Base-by-base conservation (phyloP, 1,140 invertebrate genomes). In the Pemphigus obesinymphae region DNA sequence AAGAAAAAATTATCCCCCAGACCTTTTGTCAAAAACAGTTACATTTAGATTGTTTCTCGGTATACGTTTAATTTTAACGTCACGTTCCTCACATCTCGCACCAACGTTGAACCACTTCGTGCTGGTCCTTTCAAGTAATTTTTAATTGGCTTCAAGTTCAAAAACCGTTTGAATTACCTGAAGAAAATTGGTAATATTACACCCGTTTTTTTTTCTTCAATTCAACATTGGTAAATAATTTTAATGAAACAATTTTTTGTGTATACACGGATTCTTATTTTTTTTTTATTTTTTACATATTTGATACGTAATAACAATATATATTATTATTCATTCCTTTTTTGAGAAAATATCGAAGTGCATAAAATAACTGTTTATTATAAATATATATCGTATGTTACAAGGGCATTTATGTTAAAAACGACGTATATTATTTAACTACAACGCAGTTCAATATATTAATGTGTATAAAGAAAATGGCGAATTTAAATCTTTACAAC, bases 11-110 rank as follows among this genome's bases (percentile, higher is more conserved):
- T n/a, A n/a, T n/a, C n/a, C 13, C 20, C 37, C 13, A 75, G 34
- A 75, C 29, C 72, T 55, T 75, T 75, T 75, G 34, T 75, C 29
- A 34, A 75, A 75, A 50, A 75, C 20, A 11, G 72, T 75, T 75
- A 34, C 29, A 53, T 75, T 53, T 50, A 48, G 23, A 73, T 73
- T 50, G 20, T 31, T n/a, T 23, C 20, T 34, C 15, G 48, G 8
- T 50, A n/a, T n/a, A 53, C 72, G 48, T 53, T 75, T 75, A 20
- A 75, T 55, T 50, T 50, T 66, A 66, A 37, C 31, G 37, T 10
- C 3, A n/a, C n/a, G n/a, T n/a, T n/a, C n/a, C n/a, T n/a, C n/a
- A n/a, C n/a, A n/a, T n/a, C n/a, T n/a, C n/a, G n/a, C n/a, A n/a
- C n/a, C n/a, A n/a, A 66, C n/a, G 20, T 66, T n/a, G n/a, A 66